phyloP scores from a whole-genome alignment of 2,888 invertebrate genomes.

The Steinernema hermaphroditum region DNA sequence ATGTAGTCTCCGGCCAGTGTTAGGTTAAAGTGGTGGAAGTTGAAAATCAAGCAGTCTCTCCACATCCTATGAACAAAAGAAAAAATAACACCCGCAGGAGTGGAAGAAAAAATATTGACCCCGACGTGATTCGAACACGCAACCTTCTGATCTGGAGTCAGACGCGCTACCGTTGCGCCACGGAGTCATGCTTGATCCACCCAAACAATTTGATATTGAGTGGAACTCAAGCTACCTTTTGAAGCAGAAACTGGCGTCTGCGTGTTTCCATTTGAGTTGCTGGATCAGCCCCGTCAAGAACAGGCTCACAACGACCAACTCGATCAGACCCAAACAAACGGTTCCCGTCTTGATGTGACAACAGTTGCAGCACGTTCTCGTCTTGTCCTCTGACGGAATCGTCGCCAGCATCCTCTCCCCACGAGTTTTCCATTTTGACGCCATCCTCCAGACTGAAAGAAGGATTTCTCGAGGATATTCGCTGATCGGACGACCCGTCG shows the following conservation, averaged over 20 bases:
- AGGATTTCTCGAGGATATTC: not conserved
- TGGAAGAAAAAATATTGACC: constrained; percentile 74
- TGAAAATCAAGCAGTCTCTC: constrained; percentile 56
- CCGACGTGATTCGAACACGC: constrained; percentile 96
- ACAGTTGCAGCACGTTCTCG: constrained; percentile 58
- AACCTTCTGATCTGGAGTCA: constrained; percentile 97
- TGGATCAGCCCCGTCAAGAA: constrained; percentile 51
- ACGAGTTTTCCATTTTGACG: constrained; percentile 18
- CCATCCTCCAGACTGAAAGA: not conserved
- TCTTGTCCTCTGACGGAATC: constrained; percentile 19
- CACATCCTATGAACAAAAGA: constrained; percentile 47
- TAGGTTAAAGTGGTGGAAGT: constrained; percentile 60
- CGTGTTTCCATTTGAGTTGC: constrained; percentile 58
- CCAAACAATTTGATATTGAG: too few species aligned
- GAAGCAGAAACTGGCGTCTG: constrained; percentile 44
- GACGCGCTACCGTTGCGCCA: constrained; percentile 97
- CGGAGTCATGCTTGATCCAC: constrained; percentile 77
- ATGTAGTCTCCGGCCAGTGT: constrained; percentile 61
- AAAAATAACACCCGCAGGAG: not conserved
- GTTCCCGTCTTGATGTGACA: constrained; percentile 61
- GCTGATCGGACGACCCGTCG: not conserved
- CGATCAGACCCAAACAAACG: constrained; percentile 56
- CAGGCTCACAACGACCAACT: constrained; percentile 48
- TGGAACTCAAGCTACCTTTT: constrained; percentile 39
- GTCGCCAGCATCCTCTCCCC: constrained; percentile 10